A percentile compares a stretch with the other conserved stretches of the same genome.
These are phyloP conservation scores for Melanotaenia boesemani DNA, from an alignment of 2,797 vertebrate genomes.

Conservation along the genomic window DNA sequence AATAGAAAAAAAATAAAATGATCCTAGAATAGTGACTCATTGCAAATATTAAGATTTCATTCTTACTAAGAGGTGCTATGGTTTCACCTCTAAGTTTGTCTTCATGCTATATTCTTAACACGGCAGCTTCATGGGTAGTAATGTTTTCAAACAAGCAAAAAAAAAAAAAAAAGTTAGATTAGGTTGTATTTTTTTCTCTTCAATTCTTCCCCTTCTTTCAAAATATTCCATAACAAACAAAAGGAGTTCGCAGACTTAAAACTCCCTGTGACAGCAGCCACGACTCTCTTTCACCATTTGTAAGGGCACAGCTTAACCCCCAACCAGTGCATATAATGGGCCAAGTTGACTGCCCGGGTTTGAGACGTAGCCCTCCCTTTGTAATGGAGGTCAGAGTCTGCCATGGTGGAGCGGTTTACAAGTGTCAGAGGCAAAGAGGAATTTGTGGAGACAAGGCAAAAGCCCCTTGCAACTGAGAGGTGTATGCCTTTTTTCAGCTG, in stretches of 20 bases:
- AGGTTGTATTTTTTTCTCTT: conserved; percentile 13
- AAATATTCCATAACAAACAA: conserved; percentile 36
- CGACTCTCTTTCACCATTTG: conserved; percentile 53
- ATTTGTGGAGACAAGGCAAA: conserved; percentile 60
- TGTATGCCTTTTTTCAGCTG: conserved; percentile 45
- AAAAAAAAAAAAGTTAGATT: not conserved
- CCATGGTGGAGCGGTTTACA: conserved; percentile 65
- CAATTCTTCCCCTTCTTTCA: conserved; percentile 13
- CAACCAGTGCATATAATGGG: conserved; percentile 48
- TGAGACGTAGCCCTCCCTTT: conserved; percentile 60
- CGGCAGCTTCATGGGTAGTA: conserved; percentile 37
- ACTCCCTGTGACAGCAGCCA: conserved; percentile 46
- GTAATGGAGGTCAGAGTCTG: conserved; percentile 62
- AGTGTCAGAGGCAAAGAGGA: conserved; percentile 65
- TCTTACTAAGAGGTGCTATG: conserved; percentile 10
- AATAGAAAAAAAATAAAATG: conserved; percentile 34
- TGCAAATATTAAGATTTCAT: conserved; percentile 14
- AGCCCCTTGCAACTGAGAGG: conserved; percentile 48
- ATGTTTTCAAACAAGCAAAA: conserved; percentile 26
- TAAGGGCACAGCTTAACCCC: conserved; percentile 57
- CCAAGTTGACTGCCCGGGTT: conserved; percentile 56
- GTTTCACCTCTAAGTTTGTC: conserved; percentile 26
- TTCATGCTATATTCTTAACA: conserved; percentile 39
- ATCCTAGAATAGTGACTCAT: conserved; percentile 44
- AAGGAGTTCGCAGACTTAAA: conserved; percentile 44